phyloP scores from a whole-genome alignment of 2,797 vertebrate genomes.

The Sorex maritimensis region DNA sequence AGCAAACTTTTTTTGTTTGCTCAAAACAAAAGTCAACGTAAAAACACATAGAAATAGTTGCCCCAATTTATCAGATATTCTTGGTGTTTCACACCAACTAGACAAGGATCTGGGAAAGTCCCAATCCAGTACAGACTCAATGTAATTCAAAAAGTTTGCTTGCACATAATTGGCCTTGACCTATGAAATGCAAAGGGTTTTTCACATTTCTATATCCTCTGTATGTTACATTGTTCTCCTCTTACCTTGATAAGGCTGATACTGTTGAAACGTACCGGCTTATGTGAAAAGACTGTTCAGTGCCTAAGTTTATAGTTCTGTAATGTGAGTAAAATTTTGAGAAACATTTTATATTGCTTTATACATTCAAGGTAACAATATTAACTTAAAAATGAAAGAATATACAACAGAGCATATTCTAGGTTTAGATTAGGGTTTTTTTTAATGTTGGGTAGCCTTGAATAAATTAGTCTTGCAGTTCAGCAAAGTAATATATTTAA shows the following conservation, averaged over 20 bases:
- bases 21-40: background rate
- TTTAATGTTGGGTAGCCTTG: conserved; percentile 43
- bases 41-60: background rate
- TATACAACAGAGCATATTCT: conserved; percentile 1
- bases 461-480: background rate
- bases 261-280: conserved; percentile 12
- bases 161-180: background rate
- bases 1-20: background rate
- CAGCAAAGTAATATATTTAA: background rate
- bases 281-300: conserved; percentile 57
- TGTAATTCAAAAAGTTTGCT: conserved; percentile 8
- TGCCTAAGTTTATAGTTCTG: conserved; percentile 48
- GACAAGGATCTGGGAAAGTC: background rate
- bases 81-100: background rate
- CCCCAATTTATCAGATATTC: background rate
- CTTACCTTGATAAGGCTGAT: conserved; percentile 56
- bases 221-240: conserved; percentile 6
- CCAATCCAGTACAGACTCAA: background rate
- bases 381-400: conserved; percentile 35
- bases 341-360: conserved; percentile 8
- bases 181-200: background rate
- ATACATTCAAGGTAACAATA: conserved; percentile 33
- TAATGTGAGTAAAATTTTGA: conserved; percentile 38
- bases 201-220: conserved; percentile 17
- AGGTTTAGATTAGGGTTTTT: background rate